These are phyloP conservation scores for Heliocidaris tuberculata DNA, from an alignment of 35 echinoderm and acorn worm genomes.

Conservation along the genomic window DNA sequence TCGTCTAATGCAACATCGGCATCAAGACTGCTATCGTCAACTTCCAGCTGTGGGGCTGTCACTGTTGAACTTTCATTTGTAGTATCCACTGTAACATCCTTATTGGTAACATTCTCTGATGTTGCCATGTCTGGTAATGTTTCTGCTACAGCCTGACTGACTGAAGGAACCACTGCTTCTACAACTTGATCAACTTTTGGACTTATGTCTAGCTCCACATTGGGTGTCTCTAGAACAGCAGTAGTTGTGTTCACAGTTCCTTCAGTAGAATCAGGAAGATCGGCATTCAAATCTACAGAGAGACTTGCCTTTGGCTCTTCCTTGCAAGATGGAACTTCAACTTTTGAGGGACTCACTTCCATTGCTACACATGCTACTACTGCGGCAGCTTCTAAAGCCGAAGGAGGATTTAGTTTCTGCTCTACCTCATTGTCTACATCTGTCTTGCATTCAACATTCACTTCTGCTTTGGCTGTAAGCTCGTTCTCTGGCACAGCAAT, in stretches of 20 bases:
- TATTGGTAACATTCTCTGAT: neutral
- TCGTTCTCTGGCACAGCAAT: neutral
- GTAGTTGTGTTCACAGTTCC: neutral
- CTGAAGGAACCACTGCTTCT: conserved; percentile 29
- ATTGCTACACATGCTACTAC: conserved; percentile 24
- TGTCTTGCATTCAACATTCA: neutral
- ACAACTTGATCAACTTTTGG: neutral
- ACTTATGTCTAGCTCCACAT: neutral
- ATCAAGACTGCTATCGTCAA: neutral
- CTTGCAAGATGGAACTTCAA: neutral
- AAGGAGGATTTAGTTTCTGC: neutral
- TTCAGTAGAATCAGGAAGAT: neutral
- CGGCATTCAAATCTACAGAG: neutral
- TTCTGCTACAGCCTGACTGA: conserved; percentile 17
- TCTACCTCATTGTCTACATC: neutral
- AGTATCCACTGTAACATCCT: neutral
- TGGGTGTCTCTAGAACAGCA: neutral
- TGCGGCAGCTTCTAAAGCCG: neutral
- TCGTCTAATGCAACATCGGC: neutral
- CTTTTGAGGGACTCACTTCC: neutral
- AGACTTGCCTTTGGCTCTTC: conserved; percentile 15
- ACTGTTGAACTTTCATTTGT: neutral
- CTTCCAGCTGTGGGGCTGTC: neutral
- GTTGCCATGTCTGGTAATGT: neutral
- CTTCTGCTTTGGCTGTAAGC: neutral